Evolutionary conservation across 2,888 invertebrate genomes (phyloP).

Genomic region (Hesperia comma): DNA sequence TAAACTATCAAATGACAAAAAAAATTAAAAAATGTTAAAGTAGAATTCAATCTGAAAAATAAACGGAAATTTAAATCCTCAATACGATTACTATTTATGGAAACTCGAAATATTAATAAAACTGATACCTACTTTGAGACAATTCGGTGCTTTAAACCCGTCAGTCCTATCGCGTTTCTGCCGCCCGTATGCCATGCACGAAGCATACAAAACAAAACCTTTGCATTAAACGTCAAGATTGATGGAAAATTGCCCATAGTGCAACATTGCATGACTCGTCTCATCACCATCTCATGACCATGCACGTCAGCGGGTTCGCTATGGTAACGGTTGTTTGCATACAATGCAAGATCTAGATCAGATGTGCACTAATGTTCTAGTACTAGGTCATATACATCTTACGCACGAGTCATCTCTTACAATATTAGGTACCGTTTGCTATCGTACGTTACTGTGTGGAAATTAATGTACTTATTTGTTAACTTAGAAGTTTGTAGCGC

Average conservation of each 20-base stretch:
- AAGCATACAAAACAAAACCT: constrained; percentile 56
- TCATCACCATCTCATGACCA: constrained; percentile 29
- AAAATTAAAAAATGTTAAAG: no score
- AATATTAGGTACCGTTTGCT: constrained; percentile 2
- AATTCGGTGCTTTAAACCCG: constrained; percentile 35
- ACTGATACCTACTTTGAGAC: no score
- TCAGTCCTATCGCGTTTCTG: neutral
- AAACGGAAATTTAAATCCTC: no score
- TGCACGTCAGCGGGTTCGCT: constrained; percentile 15
- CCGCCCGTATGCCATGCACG: constrained; percentile 46
- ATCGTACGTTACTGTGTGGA: neutral
- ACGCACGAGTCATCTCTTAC: constrained; percentile 1
- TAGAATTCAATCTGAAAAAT: no score
- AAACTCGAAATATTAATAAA: no score
- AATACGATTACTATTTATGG: no score
- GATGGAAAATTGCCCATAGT: constrained; percentile 67
- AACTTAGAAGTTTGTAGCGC: no score
- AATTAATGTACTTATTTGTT: no score
- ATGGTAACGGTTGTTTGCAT: constrained; percentile 33
- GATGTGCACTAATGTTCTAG: neutral
- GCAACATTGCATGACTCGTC: constrained; percentile 52
- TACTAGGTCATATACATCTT: neutral
- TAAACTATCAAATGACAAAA: no score
- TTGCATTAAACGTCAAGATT: constrained; percentile 63
- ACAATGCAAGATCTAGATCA: constrained; percentile 30